Base-by-base conservation (phyloP, 2,797 vertebrate species). In the Rallus crepitans region DNA sequence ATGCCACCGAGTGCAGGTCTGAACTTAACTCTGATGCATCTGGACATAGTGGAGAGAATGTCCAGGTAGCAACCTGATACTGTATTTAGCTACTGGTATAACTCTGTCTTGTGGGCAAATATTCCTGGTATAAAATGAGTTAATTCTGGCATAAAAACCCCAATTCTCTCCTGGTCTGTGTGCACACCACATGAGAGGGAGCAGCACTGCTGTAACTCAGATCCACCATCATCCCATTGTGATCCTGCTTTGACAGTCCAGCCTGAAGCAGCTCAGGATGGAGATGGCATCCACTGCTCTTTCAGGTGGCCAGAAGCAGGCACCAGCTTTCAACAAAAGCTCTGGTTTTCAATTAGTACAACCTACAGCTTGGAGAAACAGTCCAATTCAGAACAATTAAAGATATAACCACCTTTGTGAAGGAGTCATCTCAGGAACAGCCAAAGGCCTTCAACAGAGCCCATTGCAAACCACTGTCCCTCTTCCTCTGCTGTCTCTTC, bases 381-480 rank as follows among this genome's bases (percentile, higher is more conserved):
- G 47, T 27, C 18, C 0, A 0, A 5, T 76, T 37, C 47, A 50
- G 50, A 71, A 39, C 19, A 42, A 63, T 14, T 23, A 5, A 50
- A 39, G 27, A 61, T 17, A 39, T 45, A 50, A 23, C 28, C 15
- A 21, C 7, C 8, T 35, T 40, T 40, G 30, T 24, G 37, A 82
- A 72, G 30, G 35, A 69, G 16, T 7, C 4, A 0, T 16, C 64
- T 66, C 5, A 1, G 79, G 31, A 76, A 55, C 0, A 1, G n/a
- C 10, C 40, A 40, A 52, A 85, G 56, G 17, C 31, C 7, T 69
- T 76, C 59, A 33, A 60, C 48, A 69, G 15, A 59, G 27, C 21
- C 75, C 19, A 7, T 11, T 15, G 30, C 53, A 65, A 69, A 63
- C 15, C 0, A 0, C 47, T 69, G 24, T 63, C 40, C 16, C 42